Base-by-base conservation (phyloP, 1,140 invertebrate genomes). In the Ectropis grisescens region DNA sequence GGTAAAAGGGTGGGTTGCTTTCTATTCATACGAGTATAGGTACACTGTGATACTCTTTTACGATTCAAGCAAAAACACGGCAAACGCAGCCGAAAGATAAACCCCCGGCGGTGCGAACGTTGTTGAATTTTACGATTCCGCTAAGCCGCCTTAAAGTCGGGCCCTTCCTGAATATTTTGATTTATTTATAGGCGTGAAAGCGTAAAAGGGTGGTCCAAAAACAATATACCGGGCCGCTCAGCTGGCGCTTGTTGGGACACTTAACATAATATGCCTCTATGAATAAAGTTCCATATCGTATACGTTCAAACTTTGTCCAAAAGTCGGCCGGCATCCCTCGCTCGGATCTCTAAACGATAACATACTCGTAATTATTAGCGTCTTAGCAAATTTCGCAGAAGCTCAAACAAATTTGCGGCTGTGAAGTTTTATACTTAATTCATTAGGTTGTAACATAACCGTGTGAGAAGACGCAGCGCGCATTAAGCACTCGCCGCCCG, bases 161-260 rank as follows among this genome's bases (percentile, higher is more conserved):
- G 67, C 76, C 71, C 68, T 76, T 71, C 65, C 66, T 71, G 75
- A 76, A 81, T 78, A 78, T 81, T 81, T 78, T 81, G 75, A 81
- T 81, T 81, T 81, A 81, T 81, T 81, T 81, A 81, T 71, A 65
- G 72, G 62, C 59, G 66, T 59, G 51, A 70, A 72, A 55, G 58
- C 59, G 60, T 59, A 70, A 76, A 81, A 68, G 67, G 75, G 70
- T 69, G 57, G 53, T 56, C 51, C 52, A 57, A 67, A 74, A 72
- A 75, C 72, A 78, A 80, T 78, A 75, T 68, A 70, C 60, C 49
- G 49, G 54, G 42, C 50, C 57, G 41, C 60, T 59, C 58, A 53
- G 44, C 41, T 52, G 40, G 46, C 58, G 46, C 54, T 52, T 37
- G 37, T 51, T 30, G 36, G 37, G 37, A 57, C 54, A 47, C 55